A percentile compares a stretch with the other conserved stretches of the same genome.
Conservation (phyloP, 2,113 vertebrate species). For the Myodes glareolus region DNA sequence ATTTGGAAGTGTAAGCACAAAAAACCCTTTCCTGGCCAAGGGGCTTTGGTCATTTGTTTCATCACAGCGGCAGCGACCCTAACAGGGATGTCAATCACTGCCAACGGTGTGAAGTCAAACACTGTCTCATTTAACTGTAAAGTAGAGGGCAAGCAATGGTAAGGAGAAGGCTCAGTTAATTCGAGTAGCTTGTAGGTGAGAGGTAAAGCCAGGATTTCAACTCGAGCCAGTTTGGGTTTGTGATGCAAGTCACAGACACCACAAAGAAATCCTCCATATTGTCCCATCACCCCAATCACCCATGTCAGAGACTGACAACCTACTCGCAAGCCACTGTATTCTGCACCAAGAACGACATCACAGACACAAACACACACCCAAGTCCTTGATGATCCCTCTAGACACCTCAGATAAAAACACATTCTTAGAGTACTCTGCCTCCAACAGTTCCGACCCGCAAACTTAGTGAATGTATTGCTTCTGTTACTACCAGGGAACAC, state of each 20-base stretch:
- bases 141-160: not conserved
- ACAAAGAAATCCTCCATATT: not conserved
- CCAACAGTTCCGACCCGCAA: not conserved
- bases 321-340: constrained; percentile 8
- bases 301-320: not conserved
- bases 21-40: not conserved
- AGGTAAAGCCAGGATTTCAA: not conserved
- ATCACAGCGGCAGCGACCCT: not conserved
- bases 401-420: constrained; percentile 31
- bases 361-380: not conserved
- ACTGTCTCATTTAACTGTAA: not conserved
- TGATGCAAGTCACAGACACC: not conserved
- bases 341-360: not conserved
- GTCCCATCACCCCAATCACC: not conserved
- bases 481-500: constrained; percentile 13
- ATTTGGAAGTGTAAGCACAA: not conserved
- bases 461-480: not conserved
- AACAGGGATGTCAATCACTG: not conserved
- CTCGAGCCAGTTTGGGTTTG: not conserved
- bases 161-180: not conserved
- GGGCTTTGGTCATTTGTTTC: not conserved
- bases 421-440: not conserved
- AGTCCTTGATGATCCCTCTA: not conserved
- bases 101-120: not conserved
- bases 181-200: not conserved